phyloP scores from a whole-genome alignment of 2,888 invertebrate genomes.

The Tupiocoris notatus region DNA sequence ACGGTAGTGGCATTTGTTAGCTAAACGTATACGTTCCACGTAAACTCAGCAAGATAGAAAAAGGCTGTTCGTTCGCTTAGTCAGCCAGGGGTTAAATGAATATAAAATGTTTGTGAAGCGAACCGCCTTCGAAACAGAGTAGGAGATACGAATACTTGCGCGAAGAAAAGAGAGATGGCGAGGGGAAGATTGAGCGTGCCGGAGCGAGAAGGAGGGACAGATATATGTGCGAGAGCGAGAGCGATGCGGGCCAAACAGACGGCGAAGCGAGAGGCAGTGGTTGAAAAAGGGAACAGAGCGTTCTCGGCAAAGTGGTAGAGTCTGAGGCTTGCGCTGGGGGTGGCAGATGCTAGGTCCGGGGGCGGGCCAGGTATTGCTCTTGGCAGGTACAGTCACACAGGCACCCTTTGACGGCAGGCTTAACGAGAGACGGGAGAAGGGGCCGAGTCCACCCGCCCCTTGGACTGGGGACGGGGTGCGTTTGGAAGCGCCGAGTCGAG shows the following conservation, averaged over 20 bases:
- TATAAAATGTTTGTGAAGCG: conserved; percentile 25
- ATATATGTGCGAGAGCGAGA: not conserved
- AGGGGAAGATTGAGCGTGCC: too few species aligned
- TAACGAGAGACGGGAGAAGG: too few species aligned
- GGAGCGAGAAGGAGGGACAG: not conserved
- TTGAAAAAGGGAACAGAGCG: not conserved
- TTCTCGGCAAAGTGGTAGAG: not conserved
- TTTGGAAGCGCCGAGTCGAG: not conserved
- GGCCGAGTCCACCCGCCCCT: not conserved
- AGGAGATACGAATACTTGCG: too few species aligned
- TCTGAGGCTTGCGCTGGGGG: not conserved
- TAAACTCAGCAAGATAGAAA: too few species aligned
- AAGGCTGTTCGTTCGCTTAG: too few species aligned
- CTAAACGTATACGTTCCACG: too few species aligned
- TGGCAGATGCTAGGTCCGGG: not conserved
- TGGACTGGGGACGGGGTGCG: too few species aligned
- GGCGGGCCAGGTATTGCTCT: conserved; percentile 25
- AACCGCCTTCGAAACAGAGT: too few species aligned
- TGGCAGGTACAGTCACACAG: conserved; percentile 26
- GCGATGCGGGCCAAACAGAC: not conserved
- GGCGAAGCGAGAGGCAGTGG: not conserved
- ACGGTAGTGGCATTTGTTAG: too few species aligned
- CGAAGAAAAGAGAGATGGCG: too few species aligned
- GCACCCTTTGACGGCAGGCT: not conserved
- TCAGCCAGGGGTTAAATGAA: conserved; percentile 29